A percentile compares a stretch with the other conserved stretches of the same genome.
Conservation (phyloP, 2,888 invertebrate species). For the Mermis nigrescens region DNA sequence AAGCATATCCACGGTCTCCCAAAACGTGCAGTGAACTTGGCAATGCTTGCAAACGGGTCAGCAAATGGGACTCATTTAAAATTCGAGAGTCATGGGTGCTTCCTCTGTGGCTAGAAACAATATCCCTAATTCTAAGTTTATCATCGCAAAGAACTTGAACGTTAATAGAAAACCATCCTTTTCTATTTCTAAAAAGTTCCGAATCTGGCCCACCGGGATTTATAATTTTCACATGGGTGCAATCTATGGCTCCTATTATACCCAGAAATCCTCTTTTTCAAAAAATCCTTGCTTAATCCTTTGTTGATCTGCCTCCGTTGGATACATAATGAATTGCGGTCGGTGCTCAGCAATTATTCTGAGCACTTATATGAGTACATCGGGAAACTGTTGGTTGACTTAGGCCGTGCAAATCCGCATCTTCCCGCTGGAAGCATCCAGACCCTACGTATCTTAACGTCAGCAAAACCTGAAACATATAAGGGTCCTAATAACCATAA, state of each 20-base stretch:
- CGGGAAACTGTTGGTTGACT: not conserved
- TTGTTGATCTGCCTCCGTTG: not conserved
- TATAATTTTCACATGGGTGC: not conserved
- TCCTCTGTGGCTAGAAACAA: not conserved
- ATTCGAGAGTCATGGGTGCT: not conserved
- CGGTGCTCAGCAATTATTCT: not conserved
- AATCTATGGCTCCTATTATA: not conserved
- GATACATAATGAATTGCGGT: not conserved
- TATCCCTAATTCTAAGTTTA: not conserved
- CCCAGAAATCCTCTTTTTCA: slow-evolving; percentile 1
- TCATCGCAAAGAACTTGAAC: not conserved
- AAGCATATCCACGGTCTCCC: not conserved
- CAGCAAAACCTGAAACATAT: not conserved
- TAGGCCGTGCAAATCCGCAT: not conserved
- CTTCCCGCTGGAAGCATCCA: not conserved
- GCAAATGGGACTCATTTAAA: not conserved
- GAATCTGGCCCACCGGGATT: not conserved
- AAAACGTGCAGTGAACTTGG: not conserved
- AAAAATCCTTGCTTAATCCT: not conserved
- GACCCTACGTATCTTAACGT: not conserved
- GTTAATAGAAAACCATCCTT: not conserved
- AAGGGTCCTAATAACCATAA: too few relatives aligned
- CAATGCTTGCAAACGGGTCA: not conserved
- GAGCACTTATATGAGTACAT: not conserved
- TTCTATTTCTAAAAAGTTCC: slow-evolving; percentile 1